Base-by-base conservation (phyloP, 37 sponge, comb jelly and placozoan genomes). In the Ianthella basta region DNA sequence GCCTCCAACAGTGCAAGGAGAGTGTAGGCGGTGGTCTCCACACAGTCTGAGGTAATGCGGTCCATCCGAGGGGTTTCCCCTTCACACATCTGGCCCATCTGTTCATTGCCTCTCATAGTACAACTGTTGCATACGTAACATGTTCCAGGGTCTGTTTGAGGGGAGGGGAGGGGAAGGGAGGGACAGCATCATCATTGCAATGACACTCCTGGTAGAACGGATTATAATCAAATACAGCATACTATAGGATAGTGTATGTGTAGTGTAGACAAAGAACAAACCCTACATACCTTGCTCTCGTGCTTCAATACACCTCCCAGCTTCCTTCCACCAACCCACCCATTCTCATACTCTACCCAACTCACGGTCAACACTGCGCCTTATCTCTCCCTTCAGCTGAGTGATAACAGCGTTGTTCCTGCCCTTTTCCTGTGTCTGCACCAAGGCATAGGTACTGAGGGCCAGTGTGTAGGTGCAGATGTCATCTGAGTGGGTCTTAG, bases 11-110 rank as follows among this genome's bases (percentile, higher is more conserved):
- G 82, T 41, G 89, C 72, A 35, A 80, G 85, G 24, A 89, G 89
- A 36, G 89, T 56, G 64, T 89, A 89, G 59, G 82, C 89, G 20
- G 89, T 89, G 40, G 85, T 89, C 86, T 89, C 89, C 55, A 84
- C 85, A 37, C 89, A 89, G 61, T 85, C 72, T 39, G 85, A 84
- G 19, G 89, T 81, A 53, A 27, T 33, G 57, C 65, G 73, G 33
- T 87, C 81, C 23, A 53, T 54, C 14, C 24, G 69, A 19, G 73
- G 32, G 34, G 24, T 8, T 67, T 56, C 55, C 16, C 54, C 24
- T 0, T 59, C 68, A 32, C 79, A 59, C 15, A 16, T 41, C 21
- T 86, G 66, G 60, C 85, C 85, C 20, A 50, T 55, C 24, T 25
- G 0, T 23, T 8, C 36, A 37, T 34, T 50, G 1, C 67, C 19